Conservation (phyloP, 2,888 invertebrate species). For the Proisotoma minuta region DNA sequence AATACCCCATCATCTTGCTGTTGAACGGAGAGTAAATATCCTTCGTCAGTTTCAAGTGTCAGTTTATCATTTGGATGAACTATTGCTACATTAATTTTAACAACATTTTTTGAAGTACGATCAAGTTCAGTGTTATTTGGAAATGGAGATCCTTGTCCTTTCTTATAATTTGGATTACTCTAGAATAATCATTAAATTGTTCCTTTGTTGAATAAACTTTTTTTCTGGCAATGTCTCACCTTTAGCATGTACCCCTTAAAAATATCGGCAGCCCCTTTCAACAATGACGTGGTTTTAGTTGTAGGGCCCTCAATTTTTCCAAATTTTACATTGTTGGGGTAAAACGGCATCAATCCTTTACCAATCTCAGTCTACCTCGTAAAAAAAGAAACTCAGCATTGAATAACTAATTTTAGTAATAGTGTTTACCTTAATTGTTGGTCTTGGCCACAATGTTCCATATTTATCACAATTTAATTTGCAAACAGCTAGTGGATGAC, state of each 20-base stretch:
- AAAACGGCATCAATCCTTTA: constrained; percentile 33
- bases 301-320: constrained; percentile 54
- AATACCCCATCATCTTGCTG: constrained; percentile 27
- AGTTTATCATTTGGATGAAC: constrained; percentile 32
- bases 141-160: constrained; percentile 33
- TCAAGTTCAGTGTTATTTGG: constrained; percentile 31
- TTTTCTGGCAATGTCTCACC: constrained; percentile 27
- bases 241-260: constrained; percentile 33
- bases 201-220: not conserved
- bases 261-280: constrained; percentile 26
- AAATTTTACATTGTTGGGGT: constrained; percentile 42
- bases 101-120: constrained; percentile 24
- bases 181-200: constrained; percentile 14
- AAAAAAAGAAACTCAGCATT: not conserved
- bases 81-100: constrained; percentile 30
- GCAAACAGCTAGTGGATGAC: constrained; percentile 40
- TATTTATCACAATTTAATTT: constrained; percentile 47
- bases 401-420: not conserved
- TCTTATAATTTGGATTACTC: constrained; percentile 38
- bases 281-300: constrained; percentile 14
- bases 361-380: constrained; percentile 33
- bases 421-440: constrained; percentile 38
- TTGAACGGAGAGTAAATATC: constrained; percentile 33
- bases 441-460: constrained; percentile 47
- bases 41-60: constrained; percentile 33